phyloP scores from a whole-genome alignment of 2,797 vertebrate genomes.

The Megaceryle alcyon region DNA sequence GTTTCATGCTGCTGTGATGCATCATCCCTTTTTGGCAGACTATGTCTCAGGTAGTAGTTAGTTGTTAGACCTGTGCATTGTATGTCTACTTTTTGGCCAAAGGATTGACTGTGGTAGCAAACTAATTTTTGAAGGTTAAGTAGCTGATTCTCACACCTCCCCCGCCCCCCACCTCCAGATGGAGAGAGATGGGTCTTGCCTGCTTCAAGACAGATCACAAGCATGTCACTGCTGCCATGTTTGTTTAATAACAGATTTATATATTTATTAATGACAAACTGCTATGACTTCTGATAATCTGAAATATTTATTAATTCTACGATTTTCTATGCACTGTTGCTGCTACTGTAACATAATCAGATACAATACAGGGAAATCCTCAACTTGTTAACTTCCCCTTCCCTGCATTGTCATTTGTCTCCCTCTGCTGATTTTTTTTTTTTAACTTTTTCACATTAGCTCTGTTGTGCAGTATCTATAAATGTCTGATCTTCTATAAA shows the following conservation, averaged over 20 bases:
- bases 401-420: slow-evolving; percentile 9
- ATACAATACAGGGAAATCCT: not conserved
- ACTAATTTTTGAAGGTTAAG: not conserved
- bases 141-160: not conserved
- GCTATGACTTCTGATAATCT: not conserved
- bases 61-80: not conserved
- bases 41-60: not conserved
- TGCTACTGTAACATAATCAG: not conserved
- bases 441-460: not conserved
- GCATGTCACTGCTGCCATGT: not conserved
- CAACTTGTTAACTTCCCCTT: not conserved
- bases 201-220: accelerated
- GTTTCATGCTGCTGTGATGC: not conserved
- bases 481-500: too few species aligned
- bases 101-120: not conserved
- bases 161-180: too few species aligned
- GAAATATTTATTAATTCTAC: not conserved
- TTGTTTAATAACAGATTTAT: not conserved
- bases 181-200: not conserved
- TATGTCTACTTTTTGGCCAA: not conserved
- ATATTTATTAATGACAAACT: not conserved
- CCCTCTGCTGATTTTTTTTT: not conserved
- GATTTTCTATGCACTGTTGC: not conserved
- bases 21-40: not conserved
- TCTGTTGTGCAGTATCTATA: not conserved